Evolutionary conservation across 2,113 vertebrate species (phyloP), one percentile per base, ranked within the genome.

Genomic region (Camelus bactrianus): DNA sequence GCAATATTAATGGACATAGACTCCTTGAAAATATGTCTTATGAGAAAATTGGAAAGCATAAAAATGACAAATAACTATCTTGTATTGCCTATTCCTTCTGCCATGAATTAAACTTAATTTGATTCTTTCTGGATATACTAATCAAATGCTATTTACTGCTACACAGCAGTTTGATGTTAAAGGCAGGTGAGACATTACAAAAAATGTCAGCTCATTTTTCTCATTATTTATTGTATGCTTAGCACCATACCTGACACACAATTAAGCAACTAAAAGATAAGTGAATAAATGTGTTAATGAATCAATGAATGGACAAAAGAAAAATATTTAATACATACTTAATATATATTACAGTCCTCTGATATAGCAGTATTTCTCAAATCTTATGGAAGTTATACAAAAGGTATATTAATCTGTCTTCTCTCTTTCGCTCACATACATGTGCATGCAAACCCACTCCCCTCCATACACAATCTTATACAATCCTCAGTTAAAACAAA

Each of bases 21-120:
- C 70, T 95, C 5, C 7, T 95, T 96, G 64, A 95, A 97, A 30
- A 95, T 92, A 72, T 38, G 30, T 93, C 75, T 92, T 91, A 72
- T 87, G 58, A 95, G 94, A 96, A 94, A 96, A 97, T 93, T 96
- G 32, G 56, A 97, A 97, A 92, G 35, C 65, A 96, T 85, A 96
- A 96, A 94, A 87, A 92, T 96, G 91, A 92, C 64, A 97, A 95
- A 96, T 87, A 91, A 70, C 20, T 87, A 38, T 76, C 67, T 85
- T 91, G 14, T 38, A 73, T 72, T 94, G 84, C 67, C 72, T 94
- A 92, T 76, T 77, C 54, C 35, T 96, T 60, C 48, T 95, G 24
- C 16, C 48, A 76, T 72, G 80, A 67, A 70, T 69, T 85, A 70
- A 97, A 92, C 38, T 92, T 90, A 90, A 94, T 94, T 88, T 97